Percentiles rank a stretch among this genome's conserved stretches.
phyloP scores from a whole-genome alignment of 2,113 vertebrate genomes.

The Ptilonorhynchus violaceus region DNA sequence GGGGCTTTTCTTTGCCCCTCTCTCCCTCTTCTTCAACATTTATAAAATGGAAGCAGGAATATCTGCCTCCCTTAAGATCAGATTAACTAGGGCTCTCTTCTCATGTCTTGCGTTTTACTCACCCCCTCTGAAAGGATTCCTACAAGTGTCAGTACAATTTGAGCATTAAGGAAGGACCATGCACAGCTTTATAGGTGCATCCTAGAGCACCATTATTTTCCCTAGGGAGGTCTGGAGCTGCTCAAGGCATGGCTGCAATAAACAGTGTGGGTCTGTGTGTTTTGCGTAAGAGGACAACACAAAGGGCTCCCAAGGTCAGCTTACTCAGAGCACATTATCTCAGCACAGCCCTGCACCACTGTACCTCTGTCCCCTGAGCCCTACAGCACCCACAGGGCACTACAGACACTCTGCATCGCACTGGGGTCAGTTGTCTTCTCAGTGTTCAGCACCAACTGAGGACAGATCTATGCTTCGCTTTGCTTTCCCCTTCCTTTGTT shows the following conservation, averaged over 20 bases:
- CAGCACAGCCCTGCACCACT: background rate
- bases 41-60: background rate
- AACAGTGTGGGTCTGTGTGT: background rate
- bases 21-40: background rate
- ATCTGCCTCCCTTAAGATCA: background rate
- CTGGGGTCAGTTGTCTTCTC: background rate
- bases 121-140: background rate
- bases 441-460: background rate
- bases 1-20: background rate
- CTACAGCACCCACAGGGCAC: fast-evolving
- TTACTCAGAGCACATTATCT: background rate
- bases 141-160: background rate
- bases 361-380: background rate
- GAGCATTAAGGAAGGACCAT: background rate
- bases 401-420: background rate
- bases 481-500: background rate
- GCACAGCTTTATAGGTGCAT: background rate
- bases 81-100: background rate
- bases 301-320: background rate
- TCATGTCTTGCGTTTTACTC: background rate
- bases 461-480: background rate
- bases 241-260: background rate
- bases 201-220: background rate
- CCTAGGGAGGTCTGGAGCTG: background rate
- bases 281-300: background rate